These are phyloP conservation scores for Drosophila repleta DNA, from an alignment of 1,140 invertebrate genomes.

Conservation along the genomic window DNA sequence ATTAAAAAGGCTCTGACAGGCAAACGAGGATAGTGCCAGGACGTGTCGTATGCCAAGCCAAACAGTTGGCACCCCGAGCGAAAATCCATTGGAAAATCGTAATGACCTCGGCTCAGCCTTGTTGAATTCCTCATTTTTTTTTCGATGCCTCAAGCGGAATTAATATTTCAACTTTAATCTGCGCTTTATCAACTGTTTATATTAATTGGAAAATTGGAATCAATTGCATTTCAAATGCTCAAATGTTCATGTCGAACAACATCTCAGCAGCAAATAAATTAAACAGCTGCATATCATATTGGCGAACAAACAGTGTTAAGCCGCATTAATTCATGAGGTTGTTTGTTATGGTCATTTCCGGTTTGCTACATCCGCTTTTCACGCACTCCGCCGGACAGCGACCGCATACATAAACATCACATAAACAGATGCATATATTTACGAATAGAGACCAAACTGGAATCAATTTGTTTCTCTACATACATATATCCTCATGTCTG, in stretches of 20 bases:
- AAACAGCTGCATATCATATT: constrained; percentile 44
- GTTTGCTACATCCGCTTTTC: constrained; percentile 70
- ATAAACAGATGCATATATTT: neutral
- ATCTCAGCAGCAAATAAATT: constrained; percentile 45
- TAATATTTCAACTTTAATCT: constrained; percentile 20
- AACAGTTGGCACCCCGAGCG: constrained; percentile 13
- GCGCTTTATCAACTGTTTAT: constrained; percentile 26
- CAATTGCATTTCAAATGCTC: constrained; percentile 32
- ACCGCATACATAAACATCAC: constrained; percentile 18
- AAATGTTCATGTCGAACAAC: constrained; percentile 1
- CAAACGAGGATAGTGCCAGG: constrained; percentile 35
- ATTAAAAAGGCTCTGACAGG: constrained; percentile 58
- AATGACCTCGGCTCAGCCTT: neutral
- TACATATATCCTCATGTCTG: too few relatives aligned
- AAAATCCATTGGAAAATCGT: neutral
- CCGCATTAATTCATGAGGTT: constrained; percentile 74
- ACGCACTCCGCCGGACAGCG: constrained; percentile 50
- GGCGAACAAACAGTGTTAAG: constrained; percentile 32
- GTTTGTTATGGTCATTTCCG: constrained; percentile 74
- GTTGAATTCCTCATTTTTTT: neutral
- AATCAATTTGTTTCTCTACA: constrained; percentile 22
- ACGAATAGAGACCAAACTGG: constrained; percentile 13
- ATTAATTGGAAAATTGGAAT: constrained; percentile 14
- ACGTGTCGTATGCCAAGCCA: constrained; percentile 3
- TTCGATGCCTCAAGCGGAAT: neutral